Conservation (phyloP, 1,140 invertebrate genomes). For the Drosophila watanabei region DNA sequence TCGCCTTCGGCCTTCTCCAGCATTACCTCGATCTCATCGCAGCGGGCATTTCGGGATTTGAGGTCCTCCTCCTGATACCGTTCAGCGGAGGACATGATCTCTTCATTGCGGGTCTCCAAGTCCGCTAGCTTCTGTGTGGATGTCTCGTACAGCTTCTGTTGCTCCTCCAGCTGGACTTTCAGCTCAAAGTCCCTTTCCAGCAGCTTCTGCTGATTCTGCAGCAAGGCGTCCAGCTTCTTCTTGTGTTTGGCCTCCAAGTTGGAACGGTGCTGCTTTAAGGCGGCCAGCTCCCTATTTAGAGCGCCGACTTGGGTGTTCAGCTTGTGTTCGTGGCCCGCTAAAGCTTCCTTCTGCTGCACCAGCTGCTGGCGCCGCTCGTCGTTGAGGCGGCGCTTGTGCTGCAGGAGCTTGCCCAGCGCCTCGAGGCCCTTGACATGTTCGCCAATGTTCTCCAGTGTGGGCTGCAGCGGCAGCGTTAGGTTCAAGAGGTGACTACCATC, state of each 20-base stretch:
- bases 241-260: conserved; percentile 25
- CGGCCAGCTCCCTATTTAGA: conserved; percentile 8
- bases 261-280: conserved; percentile 16
- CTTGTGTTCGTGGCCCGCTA: conserved; percentile 2
- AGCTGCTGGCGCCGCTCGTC: conserved; percentile 29
- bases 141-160: not conserved
- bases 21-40: conserved; percentile 31
- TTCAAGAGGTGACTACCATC: conserved; percentile 17
- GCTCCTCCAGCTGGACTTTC: not conserved
- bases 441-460: conserved; percentile 26
- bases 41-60: conserved; percentile 6
- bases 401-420: conserved; percentile 24
- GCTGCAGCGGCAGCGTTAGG: conserved; percentile 54
- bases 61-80: conserved; percentile 35
- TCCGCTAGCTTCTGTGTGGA: not conserved
- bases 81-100: conserved; percentile 41
- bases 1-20: conserved; percentile 30
- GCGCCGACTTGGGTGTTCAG: conserved; percentile 16
- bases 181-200: conserved; percentile 17
- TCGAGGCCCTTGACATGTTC: conserved; percentile 19
- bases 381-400: conserved; percentile 12
- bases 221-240: not conserved
- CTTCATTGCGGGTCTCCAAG: conserved; percentile 24
- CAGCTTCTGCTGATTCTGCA: conserved; percentile 26
- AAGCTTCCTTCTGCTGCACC: conserved; percentile 27